phyloP scores from a whole-genome alignment of 2,888 invertebrate species.

The Elysia crispata region DNA sequence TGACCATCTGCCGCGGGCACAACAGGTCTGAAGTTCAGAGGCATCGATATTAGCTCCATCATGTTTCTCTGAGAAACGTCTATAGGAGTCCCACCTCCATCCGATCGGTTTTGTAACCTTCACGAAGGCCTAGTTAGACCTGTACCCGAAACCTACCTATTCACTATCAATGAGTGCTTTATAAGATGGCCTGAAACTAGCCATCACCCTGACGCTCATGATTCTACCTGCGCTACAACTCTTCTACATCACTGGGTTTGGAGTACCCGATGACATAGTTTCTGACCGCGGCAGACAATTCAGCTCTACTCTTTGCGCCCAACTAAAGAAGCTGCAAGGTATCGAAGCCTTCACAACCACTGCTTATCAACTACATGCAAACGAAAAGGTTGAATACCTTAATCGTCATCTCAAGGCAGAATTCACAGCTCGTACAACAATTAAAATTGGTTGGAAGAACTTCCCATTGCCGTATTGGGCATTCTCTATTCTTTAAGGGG shows the following conservation, averaged over 20 bases:
- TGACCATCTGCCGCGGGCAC: conserved; percentile 6
- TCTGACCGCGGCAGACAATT: conserved; percentile 41
- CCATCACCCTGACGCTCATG: conserved; percentile 36
- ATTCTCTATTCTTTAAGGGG: neutral
- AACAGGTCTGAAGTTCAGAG: conserved; percentile 31
- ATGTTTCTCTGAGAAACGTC: conserved; percentile 29
- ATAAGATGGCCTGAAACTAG: conserved; percentile 46
- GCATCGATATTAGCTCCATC: neutral
- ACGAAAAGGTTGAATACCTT: neutral
- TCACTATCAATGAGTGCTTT: conserved; percentile 46
- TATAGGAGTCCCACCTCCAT: conserved; percentile 19
- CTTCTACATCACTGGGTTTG: conserved; percentile 42
- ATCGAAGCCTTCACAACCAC: conserved; percentile 29
- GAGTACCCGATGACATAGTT: conserved; percentile 34
- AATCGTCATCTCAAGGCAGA: neutral
- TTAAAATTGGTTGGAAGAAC: neutral
- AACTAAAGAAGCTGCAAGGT: conserved; percentile 29
- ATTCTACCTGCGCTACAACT: conserved; percentile 30
- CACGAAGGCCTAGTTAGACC: conserved; percentile 39
- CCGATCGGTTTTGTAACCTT: conserved; percentile 32
- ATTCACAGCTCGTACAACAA: neutral
- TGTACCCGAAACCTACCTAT: conserved; percentile 40
- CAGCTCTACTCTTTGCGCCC: conserved; percentile 34
- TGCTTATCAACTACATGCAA: neutral
- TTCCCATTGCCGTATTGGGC: neutral